Evolutionary conservation across 2,113 vertebrate species (phyloP), one percentile per base, ranked within the genome.

Genomic region (Cephalopholis sonnerati): DNA sequence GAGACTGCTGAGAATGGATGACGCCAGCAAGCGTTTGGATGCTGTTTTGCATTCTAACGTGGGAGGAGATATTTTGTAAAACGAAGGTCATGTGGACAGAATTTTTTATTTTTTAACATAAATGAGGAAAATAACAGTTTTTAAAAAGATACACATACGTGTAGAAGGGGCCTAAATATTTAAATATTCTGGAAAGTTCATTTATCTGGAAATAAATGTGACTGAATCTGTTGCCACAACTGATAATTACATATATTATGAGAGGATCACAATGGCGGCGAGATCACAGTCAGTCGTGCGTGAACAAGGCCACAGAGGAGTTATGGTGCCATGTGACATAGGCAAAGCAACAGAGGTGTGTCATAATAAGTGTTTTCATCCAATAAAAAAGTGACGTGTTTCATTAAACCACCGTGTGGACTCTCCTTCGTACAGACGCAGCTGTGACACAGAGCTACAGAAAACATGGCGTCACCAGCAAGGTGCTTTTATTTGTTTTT

Each of bases 361-460:
- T 87, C 90, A 79, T 91, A 81, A 91, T 94, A 87, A 92, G 91
- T 94, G 91, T 94, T 92, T 93, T 93, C 86, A 93, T 94, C 83
- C 87, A 93, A 91, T 93, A 92, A 94, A 90, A 44, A 82, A 86
- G 87, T 89, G 76, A 79, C 51, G 62, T 82, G 89, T 86, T 88
- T 82, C 89, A 86, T 82, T 80, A 88, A 74, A 36, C n/a, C 1
- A 2, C 16, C 1, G 78, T 15, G 39, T 32, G 2, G 11, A 20
- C 41, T 16, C 63, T 65, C 11, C 41, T 64, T 74, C 15, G 46
- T 48, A 48, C 46, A 44, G 41, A 12, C 11, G 41, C 41, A 44
- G 32, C 32, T 36, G 32, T 36, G 32, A 41, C 9, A 41, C 41
- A 41, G 2, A 41, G 2, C 41, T 44, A 44, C 36, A 24, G 20